Evolutionary conservation across 2,113 vertebrate genomes (phyloP), one percentile per base, ranked within the genome.

Genomic region (Syngnathus floridae): DNA sequence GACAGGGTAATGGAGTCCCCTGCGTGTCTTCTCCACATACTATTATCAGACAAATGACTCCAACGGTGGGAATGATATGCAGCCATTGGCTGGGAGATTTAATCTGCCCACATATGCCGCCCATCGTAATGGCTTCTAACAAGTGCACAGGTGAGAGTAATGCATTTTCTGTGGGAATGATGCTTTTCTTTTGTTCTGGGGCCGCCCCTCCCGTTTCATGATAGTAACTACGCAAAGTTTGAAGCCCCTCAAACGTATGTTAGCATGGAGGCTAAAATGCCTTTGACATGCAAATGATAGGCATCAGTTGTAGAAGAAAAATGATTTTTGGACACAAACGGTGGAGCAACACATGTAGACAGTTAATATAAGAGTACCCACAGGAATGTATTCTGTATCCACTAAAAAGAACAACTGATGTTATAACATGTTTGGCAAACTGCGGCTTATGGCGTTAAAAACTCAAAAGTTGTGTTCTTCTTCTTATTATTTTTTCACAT

Each of bases 21-120:
- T 11, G 63, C 65, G 65, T 64, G 54, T 78, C 41, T 75, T 76
- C 67, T 74, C 72, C 68, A 67, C 71, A 78, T 81, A 78, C 87
- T 31, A 31, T 90, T 84, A 85, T 81, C 75, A 69, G 77, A 78
- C 78, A 84, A 85, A 83, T 85, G 76, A 84, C 75, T 78, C 87
- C 87, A 88, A 87, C 82, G 84, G 62, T 70, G 62, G 49, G 41
- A 79, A 80, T 87, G 73, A 88, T 78, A 85, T 85, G 87, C 87
- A 82, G 79, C 80, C 78, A 82, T 85, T 83, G 86, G 82, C 74
- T 74, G 80, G 80, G 76, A 75, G 82, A 81, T 64, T 82, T 79
- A 87, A 87, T 88, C 82, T 82, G 82, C 77, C 54, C 43, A 73
- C 71, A 65, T 76, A 72, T 84, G 60, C 69, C 40, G 62, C 16